Base-by-base conservation (phyloP, 2,113 vertebrate species). In the Poeciliopsis turrubarensis region DNA sequence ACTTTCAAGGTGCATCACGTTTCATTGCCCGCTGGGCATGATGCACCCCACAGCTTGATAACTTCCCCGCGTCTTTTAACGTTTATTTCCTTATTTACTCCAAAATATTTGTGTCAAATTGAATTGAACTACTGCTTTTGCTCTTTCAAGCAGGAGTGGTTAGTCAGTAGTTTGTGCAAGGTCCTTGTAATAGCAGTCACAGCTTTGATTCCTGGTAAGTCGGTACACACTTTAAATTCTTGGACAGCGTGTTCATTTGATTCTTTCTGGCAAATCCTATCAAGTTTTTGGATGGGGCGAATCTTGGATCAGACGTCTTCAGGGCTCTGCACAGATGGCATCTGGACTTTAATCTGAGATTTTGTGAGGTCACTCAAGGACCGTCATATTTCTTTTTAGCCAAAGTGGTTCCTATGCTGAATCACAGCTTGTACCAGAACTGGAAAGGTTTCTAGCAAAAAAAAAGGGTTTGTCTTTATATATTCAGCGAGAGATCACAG, bases 1-100 rank as follows among this genome's bases (percentile, higher is more conserved):
- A 25, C 30, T 70, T 70, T 60, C 14, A 70, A 70, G 25, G 47
- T 70, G 68, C 30, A n/a, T 60, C 57, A n/a, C 13, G 14, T 41
- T 66, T 66, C 34, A 66, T 41, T 17, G 65, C 65, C 13, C 26
- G 25, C 14, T 66, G 5, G 51, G 22, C 31, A 34, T 3, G 13
- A 27, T 70, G 25, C 31, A 57, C 25, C 31, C 25, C 14, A 68
- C 37, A 15, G 37, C 15, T 57, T 13, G 19, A 54, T 13, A 17
- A 30, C 61, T 57, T 57, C 22, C 44, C 8, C 10, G 51, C 8
- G 0, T 57, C 51, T 57, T 54, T 54, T 57, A 25, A 57, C 22
- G 10, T 57, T 25, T n/a, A n/a, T 57, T 17, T 25, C 51, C 51
- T n/a, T 57, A 25, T 57, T 57, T 57, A 57, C 51, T n/a, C 22